Evolutionary conservation across 2,888 invertebrate genomes (phyloP), one percentile per base, ranked within the genome.

Genomic region (Noctua janthina): DNA sequence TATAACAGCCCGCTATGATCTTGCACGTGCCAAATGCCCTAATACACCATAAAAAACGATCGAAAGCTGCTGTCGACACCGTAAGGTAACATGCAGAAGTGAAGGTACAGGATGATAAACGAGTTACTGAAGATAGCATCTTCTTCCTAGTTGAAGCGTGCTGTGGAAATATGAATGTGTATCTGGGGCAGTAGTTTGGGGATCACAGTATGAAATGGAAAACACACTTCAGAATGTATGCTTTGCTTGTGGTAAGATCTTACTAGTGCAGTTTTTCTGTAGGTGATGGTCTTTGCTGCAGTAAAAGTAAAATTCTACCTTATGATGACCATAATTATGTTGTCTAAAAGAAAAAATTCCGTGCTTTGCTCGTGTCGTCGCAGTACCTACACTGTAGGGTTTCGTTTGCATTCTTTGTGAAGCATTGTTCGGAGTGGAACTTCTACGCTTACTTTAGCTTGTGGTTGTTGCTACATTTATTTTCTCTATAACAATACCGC

Each of bases 401-500:
- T 35, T 23, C 23, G 15, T 1, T 29, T 15, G 5, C 2, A 66
- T 10, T 49, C 13, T 20, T 56, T 15, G 29, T n/a, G 39, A 66
- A n/a, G n/a, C 11, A 23, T 17, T 62, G 8, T 71, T n/a, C 3
- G 1, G 0, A 68, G 15, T 84, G 29, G 13, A n/a, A 23, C 68
- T 87, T 70, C 67, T 81, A 0, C 13, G 23, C 0, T 29, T 29
- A 23, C 13, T 23, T 23, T 29, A 8, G 39, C 7, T 29, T 15
- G n/a, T 64, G 15, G 23, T 59, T 13, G 8, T 59, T 74, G 79
- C 81, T 88, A 84, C 78, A 90, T 84, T 90, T 89, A 87, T 67
- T 88, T 87, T 89, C 86, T 81, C 87, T 74, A 54, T 70, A 80
- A 90, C 89, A 90, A 90, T 88, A 82, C 75, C 73, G 11, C 67